Conservation (phyloP, 2,113 vertebrate species). For the Scomber scombrus region DNA sequence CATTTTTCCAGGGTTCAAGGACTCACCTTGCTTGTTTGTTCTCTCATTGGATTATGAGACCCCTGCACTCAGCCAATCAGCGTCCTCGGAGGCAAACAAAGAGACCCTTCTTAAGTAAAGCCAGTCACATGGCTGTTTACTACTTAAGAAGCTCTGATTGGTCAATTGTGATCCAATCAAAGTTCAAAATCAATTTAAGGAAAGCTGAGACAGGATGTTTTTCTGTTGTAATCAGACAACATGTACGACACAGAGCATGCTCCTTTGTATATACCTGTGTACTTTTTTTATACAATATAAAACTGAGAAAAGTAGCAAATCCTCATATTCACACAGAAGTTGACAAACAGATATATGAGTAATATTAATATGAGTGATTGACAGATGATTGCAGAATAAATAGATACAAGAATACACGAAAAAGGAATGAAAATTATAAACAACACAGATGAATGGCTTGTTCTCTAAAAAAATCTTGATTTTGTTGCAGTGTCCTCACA, state of each 20-base stretch:
- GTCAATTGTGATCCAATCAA: conserved; percentile 37
- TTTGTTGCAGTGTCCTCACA: background rate
- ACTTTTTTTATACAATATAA: background rate
- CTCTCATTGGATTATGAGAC: conserved; percentile 20
- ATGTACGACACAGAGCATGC: no score
- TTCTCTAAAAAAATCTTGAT: no score
- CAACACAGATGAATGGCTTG: no score
- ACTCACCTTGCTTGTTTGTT: conserved; percentile 27
- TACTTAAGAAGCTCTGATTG: conserved; percentile 34
- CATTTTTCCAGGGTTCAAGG: background rate
- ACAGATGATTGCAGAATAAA: no score
- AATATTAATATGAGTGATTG: no score
- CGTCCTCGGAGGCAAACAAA: conserved; percentile 41
- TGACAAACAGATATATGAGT: no score
- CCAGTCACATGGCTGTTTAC: background rate
- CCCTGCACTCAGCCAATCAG: conserved; percentile 42
- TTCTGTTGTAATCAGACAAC: no score
- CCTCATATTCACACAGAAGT: no score
- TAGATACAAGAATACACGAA: no score
- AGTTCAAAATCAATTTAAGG: conserved; percentile 19
- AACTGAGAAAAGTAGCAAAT: no score
- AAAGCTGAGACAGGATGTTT: no score
- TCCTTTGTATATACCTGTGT: background rate
- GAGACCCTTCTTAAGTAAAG: conserved; percentile 14
- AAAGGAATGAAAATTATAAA: no score